Evolutionary conservation across 1,140 invertebrate species (phyloP).

Genomic region (Drosophila azteca): DNA sequence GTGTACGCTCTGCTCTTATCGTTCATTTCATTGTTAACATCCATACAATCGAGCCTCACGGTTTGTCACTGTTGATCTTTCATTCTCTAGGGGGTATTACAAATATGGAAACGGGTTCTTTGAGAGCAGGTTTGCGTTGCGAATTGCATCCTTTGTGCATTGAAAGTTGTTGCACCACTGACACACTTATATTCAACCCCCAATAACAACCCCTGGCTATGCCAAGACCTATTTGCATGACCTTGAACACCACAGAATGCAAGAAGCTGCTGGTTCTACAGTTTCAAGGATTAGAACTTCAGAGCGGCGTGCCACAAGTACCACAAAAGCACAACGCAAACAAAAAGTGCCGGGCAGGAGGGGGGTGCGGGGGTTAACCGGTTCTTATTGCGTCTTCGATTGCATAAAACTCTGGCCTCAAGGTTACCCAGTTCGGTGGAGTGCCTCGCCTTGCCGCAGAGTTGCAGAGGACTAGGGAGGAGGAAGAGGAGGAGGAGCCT

Average conservation of each 20-base stretch:
- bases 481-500: background rate
- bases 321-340: slow-evolving; percentile 10
- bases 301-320: too few relatives aligned
- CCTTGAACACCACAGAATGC: slow-evolving; percentile 39
- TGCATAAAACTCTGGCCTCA: slow-evolving; percentile 46
- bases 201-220: slow-evolving; percentile 3
- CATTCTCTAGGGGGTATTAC: background rate
- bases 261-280: background rate
- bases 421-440: slow-evolving; percentile 66
- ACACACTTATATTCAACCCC: slow-evolving; percentile 60
- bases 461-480: too few relatives aligned
- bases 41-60: slow-evolving; percentile 9
- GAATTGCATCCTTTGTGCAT: slow-evolving; percentile 25
- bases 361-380: slow-evolving; percentile 42
- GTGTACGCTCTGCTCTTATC: slow-evolving; percentile 27
- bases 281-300: slow-evolving; percentile 47
- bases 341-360: slow-evolving; percentile 26
- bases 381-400: slow-evolving; percentile 67
- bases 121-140: slow-evolving; percentile 7
- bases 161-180: slow-evolving; percentile 49
- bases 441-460: slow-evolving; percentile 2
- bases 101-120: background rate
- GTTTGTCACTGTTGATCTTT: slow-evolving; percentile 8
- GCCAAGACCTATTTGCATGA: slow-evolving; percentile 5
- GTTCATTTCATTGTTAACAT: slow-evolving; percentile 13